phyloP scores from a whole-genome alignment of 2,113 vertebrate genomes.

The Seriola quinqueradiata region DNA sequence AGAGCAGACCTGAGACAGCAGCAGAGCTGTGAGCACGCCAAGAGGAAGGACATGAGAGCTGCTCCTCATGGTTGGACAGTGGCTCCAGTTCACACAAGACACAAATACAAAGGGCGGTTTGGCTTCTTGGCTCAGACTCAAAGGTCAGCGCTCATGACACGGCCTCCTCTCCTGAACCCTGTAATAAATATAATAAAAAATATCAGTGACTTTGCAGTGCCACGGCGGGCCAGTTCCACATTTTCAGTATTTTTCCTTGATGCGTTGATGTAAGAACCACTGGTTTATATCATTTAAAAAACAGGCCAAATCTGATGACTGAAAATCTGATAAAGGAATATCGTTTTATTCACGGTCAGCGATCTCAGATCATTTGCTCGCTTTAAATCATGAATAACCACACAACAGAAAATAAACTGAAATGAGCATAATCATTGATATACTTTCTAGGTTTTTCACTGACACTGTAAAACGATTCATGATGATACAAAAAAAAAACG shows the following conservation, averaged over 20 bases:
- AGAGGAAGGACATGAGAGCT: constrained; percentile 82
- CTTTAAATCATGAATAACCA: background rate
- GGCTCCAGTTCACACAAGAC: constrained; percentile 59
- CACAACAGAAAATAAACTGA: background rate
- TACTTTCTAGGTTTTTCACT: background rate
- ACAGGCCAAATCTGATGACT: background rate
- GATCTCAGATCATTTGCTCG: background rate
- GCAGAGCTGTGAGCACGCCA: constrained; percentile 88
- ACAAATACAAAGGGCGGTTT: constrained; percentile 46
- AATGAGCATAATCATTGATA: background rate
- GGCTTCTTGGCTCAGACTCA: constrained; percentile 67
- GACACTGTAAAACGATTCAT: background rate
- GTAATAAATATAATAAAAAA: constrained; percentile 34
- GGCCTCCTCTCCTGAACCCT: constrained; percentile 54
- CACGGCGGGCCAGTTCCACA: background rate
- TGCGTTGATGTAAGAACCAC: background rate
- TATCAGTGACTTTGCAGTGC: background rate
- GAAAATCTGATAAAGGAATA: background rate
- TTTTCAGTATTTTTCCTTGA: background rate
- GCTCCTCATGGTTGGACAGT: constrained; percentile 81
- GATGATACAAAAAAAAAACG: background rate
- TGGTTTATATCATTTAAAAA: background rate
- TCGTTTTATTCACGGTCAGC: background rate
- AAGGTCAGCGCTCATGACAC: constrained; percentile 76
- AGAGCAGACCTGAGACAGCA: constrained; percentile 90